A percentile compares a stretch with the other conserved stretches of the same genome.
phyloP scores from a whole-genome alignment of 1,140 invertebrate genomes.

The Rhagoletis zephyria region DNA sequence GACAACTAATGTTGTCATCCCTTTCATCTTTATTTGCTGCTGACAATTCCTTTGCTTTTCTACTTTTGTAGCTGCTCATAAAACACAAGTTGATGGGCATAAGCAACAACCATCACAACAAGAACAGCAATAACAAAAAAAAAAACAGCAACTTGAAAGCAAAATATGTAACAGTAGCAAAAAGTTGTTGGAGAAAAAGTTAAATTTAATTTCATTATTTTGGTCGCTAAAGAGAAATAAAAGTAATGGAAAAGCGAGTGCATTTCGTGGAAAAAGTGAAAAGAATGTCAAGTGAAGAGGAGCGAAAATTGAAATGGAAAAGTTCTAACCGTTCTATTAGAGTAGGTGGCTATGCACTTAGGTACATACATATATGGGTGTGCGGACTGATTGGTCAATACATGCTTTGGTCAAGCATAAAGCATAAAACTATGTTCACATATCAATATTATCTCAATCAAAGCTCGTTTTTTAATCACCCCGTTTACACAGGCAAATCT shows the following conservation, averaged over 20 bases:
- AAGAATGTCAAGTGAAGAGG: conserved; percentile 4
- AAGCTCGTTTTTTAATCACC: too few species aligned
- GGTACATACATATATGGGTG: too few species aligned
- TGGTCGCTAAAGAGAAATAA: not conserved
- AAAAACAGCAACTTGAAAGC: conserved; percentile 2
- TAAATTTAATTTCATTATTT: conserved; percentile 50
- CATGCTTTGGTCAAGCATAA: not conserved
- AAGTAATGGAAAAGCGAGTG: not conserved
- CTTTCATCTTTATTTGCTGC: conserved; percentile 46
- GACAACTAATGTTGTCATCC: conserved; percentile 31
- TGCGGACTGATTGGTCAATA: not conserved
- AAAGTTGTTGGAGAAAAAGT: conserved; percentile 18
- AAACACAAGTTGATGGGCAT: conserved; percentile 26
- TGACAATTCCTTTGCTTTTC: conserved; percentile 15
- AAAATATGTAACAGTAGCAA: conserved; percentile 1
- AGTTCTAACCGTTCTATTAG: not conserved
- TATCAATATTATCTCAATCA: too few species aligned
- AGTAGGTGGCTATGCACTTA: not conserved
- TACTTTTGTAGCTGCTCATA: conserved; percentile 31
- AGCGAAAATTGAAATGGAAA: conserved; percentile 6
- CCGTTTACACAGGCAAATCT: too few species aligned
- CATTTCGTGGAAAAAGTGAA: conserved; percentile 19
- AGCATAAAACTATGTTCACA: too few species aligned
- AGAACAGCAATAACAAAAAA: not conserved
- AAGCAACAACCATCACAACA: not conserved